Percentiles rank a stretch among this genome's conserved stretches.
Conservation (phyloP, 2,113 vertebrate species). For the Poicephalus gulielmi region DNA sequence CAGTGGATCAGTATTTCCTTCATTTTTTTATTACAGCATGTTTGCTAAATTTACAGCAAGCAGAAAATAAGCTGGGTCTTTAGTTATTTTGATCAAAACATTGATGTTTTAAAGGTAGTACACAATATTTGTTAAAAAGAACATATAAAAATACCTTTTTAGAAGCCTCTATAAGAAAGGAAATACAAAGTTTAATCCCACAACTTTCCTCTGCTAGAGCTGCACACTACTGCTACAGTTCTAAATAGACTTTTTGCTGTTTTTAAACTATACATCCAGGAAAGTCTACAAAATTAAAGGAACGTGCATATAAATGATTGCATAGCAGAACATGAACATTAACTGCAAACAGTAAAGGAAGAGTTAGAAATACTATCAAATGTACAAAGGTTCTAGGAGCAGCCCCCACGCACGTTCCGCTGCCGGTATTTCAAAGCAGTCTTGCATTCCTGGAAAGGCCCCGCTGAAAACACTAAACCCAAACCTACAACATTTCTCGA, state of each 20-base stretch:
- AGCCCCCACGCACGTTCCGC: constrained; percentile 72
- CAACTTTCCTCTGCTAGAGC: constrained; percentile 83
- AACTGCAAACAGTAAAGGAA: constrained; percentile 81
- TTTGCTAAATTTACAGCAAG: constrained; percentile 87
- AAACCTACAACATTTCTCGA: constrained; percentile 57
- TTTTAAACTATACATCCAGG: constrained; percentile 82
- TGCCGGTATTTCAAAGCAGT: constrained; percentile 59
- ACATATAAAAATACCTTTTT: constrained; percentile 87
- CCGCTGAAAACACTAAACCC: constrained; percentile 53
- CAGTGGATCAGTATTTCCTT: constrained; percentile 80
- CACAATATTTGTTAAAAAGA: constrained; percentile 84
- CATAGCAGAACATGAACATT: constrained; percentile 84
- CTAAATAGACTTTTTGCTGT: constrained; percentile 79
- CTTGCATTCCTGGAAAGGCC: constrained; percentile 61
- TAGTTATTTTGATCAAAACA: constrained; percentile 79
- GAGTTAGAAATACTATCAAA: constrained; percentile 78
- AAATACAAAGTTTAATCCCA: constrained; percentile 86
- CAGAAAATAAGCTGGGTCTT: constrained; percentile 81
- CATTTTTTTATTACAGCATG: constrained; percentile 84
- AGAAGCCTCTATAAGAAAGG: constrained; percentile 85
- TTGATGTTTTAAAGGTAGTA: constrained; percentile 82
- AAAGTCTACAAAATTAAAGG: constrained; percentile 82
- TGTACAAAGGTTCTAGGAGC: constrained; percentile 75
- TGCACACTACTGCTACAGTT: constrained; percentile 80
- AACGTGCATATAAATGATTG: constrained; percentile 85